A percentile compares a stretch with the other conserved stretches of the same genome.
These are phyloP conservation scores for Microdon myrmicae DNA, from an alignment of 2,888 invertebrate genomes.

Conservation along the genomic window DNA sequence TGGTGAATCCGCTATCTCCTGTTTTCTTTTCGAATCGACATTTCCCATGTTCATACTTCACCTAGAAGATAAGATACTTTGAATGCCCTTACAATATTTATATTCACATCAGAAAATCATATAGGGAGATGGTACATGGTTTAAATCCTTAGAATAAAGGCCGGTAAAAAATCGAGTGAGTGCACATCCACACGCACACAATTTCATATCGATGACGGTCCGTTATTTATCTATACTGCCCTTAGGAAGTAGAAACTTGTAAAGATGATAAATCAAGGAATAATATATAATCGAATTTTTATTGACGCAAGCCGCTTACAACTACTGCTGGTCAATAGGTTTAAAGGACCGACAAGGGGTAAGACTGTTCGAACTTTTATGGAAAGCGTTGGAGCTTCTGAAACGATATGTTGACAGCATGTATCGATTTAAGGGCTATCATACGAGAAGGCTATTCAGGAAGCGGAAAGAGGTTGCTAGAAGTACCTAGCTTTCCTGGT, in stretches of 20 bases:
- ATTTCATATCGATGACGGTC: too few relatives aligned
- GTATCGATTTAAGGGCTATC: conserved; percentile 9
- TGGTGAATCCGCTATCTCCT: too few relatives aligned
- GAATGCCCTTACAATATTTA: conserved; percentile 49
- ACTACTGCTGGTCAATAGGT: conserved; percentile 51
- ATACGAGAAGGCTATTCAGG: not conserved
- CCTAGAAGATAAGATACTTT: conserved; percentile 42
- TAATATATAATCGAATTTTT: conserved; percentile 66
- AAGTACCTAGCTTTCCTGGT: conserved; percentile 33
- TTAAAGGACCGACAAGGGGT: conserved; percentile 14
- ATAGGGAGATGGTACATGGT: conserved; percentile 27
- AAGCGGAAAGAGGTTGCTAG: not conserved
- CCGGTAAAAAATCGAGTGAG: not conserved
- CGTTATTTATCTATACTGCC: too few relatives aligned
- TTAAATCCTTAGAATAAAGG: conserved; percentile 38
- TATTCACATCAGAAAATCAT: conserved; percentile 31
- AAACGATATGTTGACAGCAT: conserved; percentile 29
- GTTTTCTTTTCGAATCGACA: conserved; percentile 27
- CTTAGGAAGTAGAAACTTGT: too few relatives aligned
- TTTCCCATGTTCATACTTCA: conserved; percentile 19
- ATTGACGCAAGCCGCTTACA: conserved; percentile 67
- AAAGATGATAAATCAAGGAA: conserved; percentile 51
- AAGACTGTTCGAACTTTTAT: conserved; percentile 20
- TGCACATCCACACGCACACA: conserved; percentile 1
- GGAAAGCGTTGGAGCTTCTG: not conserved